Evolutionary conservation across 1,140 invertebrate genomes (phyloP).

Genomic region (Cydia splendana): DNA sequence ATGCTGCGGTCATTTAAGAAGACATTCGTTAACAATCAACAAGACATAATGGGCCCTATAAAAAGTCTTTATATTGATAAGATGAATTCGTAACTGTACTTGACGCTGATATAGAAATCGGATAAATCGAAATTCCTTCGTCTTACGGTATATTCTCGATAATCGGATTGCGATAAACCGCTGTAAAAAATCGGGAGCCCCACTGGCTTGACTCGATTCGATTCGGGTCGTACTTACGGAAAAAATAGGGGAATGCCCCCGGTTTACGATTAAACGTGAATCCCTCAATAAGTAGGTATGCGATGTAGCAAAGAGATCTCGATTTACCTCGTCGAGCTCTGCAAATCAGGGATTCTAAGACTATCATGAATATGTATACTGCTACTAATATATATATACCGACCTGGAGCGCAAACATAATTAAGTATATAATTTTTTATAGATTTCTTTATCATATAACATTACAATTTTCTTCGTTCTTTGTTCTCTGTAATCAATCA

Average conservation of each 20-base stretch:
- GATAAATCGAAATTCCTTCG: constrained; percentile 61
- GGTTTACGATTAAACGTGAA: constrained; percentile 9
- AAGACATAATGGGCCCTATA: constrained; percentile 33
- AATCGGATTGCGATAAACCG: constrained; percentile 62
- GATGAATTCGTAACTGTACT: constrained; percentile 41
- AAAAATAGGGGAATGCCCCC: constrained; percentile 46
- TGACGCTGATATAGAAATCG: constrained; percentile 45
- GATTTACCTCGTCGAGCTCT: background rate
- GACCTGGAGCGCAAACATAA: no score
- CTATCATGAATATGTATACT: no score
- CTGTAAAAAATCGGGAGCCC: constrained; percentile 55
- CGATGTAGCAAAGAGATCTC: background rate
- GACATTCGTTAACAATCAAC: constrained; percentile 20
- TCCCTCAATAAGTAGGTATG: background rate
- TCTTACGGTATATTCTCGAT: constrained; percentile 67
- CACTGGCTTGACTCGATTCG: constrained; percentile 52
- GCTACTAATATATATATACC: no score
- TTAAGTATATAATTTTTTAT: no score
- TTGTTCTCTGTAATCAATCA: no score
- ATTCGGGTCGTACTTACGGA: constrained; percentile 56
- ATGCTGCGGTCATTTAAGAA: constrained; percentile 21
- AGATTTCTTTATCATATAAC: no score
- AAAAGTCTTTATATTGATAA: constrained; percentile 44
- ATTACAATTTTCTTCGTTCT: no score
- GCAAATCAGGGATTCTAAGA: background rate